Evolutionary conservation across 2,888 invertebrate genomes (phyloP).

Genomic region (Cantharis rustica): DNA sequence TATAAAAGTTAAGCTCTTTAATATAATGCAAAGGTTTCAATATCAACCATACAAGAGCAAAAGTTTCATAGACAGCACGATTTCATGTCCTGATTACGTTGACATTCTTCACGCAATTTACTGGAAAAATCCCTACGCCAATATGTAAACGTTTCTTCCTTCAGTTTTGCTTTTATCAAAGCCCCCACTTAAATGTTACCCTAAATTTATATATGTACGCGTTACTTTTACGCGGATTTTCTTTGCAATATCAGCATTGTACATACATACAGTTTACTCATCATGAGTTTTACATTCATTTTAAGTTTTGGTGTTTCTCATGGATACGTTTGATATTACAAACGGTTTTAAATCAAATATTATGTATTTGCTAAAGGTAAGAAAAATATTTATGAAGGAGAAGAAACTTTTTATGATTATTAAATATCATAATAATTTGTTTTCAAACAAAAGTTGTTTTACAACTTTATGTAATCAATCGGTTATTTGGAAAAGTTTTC

Average conservation of each 20-base stretch:
- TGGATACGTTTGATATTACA: neutral
- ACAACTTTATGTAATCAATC: too few relatives aligned
- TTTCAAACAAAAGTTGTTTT: too few relatives aligned
- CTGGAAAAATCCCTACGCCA: slow-evolving; percentile 40
- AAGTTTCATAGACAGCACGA: slow-evolving; percentile 38
- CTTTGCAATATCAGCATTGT: slow-evolving; percentile 30
- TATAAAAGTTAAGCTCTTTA: slow-evolving; percentile 13
- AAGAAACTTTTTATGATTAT: too few relatives aligned
- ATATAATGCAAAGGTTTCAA: slow-evolving; percentile 21
- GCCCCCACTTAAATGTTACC: slow-evolving; percentile 37
- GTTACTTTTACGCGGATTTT: slow-evolving; percentile 36
- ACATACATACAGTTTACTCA: slow-evolving; percentile 29
- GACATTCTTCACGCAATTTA: slow-evolving; percentile 42
- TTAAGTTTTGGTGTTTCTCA: slow-evolving; percentile 25
- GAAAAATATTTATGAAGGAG: neutral
- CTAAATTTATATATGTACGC: slow-evolving; percentile 35
- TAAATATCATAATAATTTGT: too few relatives aligned
- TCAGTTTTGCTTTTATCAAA: slow-evolving; percentile 35
- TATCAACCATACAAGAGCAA: slow-evolving; percentile 32
- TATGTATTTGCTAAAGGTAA: slow-evolving; percentile 2
- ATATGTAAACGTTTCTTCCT: slow-evolving; percentile 43
- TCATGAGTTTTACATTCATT: slow-evolving; percentile 37
- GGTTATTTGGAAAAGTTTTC: too few relatives aligned
- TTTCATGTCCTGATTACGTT: slow-evolving; percentile 39
- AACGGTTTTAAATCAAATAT: slow-evolving; percentile 34